Base-by-base conservation (phyloP, 2,888 invertebrate species). In the Antheraea assamensis region DNA sequence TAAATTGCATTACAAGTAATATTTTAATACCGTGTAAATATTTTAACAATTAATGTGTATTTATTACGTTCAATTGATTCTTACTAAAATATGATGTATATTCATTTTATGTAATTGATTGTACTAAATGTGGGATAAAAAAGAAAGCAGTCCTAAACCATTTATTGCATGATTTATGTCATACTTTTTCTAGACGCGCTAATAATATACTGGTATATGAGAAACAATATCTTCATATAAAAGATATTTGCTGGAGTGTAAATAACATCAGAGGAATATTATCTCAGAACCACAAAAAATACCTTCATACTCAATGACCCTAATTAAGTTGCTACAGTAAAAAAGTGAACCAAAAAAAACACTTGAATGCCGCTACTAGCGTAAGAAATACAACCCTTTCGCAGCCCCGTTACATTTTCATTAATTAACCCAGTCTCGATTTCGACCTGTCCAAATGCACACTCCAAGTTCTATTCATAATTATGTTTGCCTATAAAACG, bases 361-460 rank as follows among this genome's bases (percentile, higher is more conserved):
- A 42, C 13, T 42, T 74, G 17, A 74, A 74, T 58, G 24, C 47
- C 72, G 71, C 78, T 78, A 80, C 76, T 79, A 79, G 75, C 76
- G 73, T 75, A 77, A 77, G 79, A 81, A 81, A 80, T 77, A 78
- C 78, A 77, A 76, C 77, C 78, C 78, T 78, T 77, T 78, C 76
- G 58, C 73, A 76, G 72, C 58, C 49, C 74, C 79, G 76, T 80
- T 79, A 80, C 79, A 77, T 77, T 79, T 80, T 79, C 76, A 75
- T 76, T 79, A 81, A 82, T 82, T 82, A 82, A 81, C 79, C 81
- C 80, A 68, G 68, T 35, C 35, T 68, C 35, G 35, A 68, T 68
- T 68, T 70, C 74, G 74, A 73, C 76, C 77, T 73, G 76, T 76
- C 75, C 76, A 77, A 78, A 80, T 76, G 74, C 75, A 74, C 73